phyloP scores from a whole-genome alignment of 2,113 vertebrate species.

The Ursus arctos region DNA sequence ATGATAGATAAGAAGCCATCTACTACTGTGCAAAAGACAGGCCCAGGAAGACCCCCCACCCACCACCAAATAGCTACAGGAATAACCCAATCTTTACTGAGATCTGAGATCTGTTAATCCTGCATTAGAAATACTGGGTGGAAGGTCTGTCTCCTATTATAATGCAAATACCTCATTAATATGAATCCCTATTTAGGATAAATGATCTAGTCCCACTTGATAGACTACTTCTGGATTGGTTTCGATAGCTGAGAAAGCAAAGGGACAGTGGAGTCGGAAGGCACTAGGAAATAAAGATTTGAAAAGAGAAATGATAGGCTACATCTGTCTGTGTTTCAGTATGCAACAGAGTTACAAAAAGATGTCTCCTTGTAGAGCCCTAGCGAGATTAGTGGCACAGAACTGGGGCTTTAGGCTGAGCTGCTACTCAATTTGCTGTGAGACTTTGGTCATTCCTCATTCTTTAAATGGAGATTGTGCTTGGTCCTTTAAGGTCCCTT shows the following conservation, averaged over 20 bases:
- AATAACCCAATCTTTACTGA: conserved; percentile 7
- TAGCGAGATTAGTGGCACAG: neutral
- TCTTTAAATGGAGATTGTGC: neutral
- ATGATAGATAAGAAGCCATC: neutral
- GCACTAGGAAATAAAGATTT: neutral
- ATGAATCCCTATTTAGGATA: neutral
- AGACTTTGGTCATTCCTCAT: neutral
- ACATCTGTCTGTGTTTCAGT: neutral
- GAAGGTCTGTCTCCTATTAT: neutral
- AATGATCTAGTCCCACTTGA: conserved; percentile 22
- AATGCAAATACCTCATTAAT: conserved; percentile 5
- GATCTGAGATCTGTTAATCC: neutral
- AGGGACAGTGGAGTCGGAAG: neutral
- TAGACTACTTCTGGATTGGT: neutral
- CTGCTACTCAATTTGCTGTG: neutral
- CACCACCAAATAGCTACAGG: neutral
- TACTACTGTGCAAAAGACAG: neutral
- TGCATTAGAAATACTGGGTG: neutral
- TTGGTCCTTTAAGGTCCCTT: neutral
- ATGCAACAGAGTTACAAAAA: conserved; percentile 10
- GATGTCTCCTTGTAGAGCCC: neutral
- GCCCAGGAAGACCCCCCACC: neutral
- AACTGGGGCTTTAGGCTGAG: neutral
- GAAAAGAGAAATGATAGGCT: neutral
- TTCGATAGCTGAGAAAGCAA: conserved; percentile 17